Base-by-base conservation (phyloP, 2,797 vertebrate species). In the Anabas testudineus region DNA sequence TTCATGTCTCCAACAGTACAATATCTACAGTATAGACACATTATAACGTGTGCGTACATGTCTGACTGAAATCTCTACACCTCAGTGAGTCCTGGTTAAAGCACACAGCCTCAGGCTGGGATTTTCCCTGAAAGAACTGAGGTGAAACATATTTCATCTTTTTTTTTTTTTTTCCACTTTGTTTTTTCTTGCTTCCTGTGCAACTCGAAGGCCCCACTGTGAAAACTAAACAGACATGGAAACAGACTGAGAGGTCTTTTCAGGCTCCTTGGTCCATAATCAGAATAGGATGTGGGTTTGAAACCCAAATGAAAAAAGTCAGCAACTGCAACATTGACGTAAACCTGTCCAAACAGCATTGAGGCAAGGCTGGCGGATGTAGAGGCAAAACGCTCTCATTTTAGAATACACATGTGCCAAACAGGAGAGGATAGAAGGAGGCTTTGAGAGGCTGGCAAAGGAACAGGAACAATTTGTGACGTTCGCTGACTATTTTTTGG, bases 271-370 rank as follows among this genome's bases (percentile, higher is more conserved):
- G 90, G 87, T 88, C 74, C 76, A 13, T 63, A 69, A 74, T 86
- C 64, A 54, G 75, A 80, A 77, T 74, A 58, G 90, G 91, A 92
- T 91, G 90, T 93, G 87, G 90, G 78, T 87, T 89, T 75, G 74
- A 83, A 86, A 76, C 55, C 46, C 54, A 83, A 80, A 77, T 71
- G 77, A 81, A 74, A 36, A 47, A 34, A 53, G 63, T 72, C 30
- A 15, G 70, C 73, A 54, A 59, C 58, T 49, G 65, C 84, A 84
- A 90, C 41, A 67, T 75, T 34, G 67, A 65, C 19, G 16, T 58
- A 39, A 54, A 82, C 34, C 62, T 64, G 61, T 87, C 80, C 78
- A 73, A 86, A 85, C 62, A 72, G 58, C 28, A 53, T 18, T 22
- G 42, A 71, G 60, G 56, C 59, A 51, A 55, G 41, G 56, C 54